Evolutionary conservation across 2,888 invertebrate species (phyloP).

Genomic region (Thalpophila matura): DNA sequence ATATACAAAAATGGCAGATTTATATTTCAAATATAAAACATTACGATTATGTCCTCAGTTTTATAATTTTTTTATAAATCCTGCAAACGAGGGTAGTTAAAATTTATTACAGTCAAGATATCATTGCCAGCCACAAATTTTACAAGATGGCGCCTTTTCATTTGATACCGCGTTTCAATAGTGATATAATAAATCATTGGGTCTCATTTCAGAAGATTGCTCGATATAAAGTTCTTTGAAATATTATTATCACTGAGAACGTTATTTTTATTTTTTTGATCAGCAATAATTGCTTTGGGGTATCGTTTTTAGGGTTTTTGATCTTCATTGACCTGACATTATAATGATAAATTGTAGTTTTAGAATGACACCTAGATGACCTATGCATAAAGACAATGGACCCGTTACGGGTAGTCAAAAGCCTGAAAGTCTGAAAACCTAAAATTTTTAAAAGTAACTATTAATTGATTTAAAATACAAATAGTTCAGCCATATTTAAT

Average conservation of each 20-base stretch:
- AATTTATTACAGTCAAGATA: conserved; percentile 42
- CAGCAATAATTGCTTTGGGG: neutral
- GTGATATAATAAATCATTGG: conserved; percentile 23
- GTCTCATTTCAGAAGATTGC: conserved; percentile 6
- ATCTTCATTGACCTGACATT: neutral
- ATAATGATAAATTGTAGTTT: conserved; percentile 8
- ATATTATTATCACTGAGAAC: neutral
- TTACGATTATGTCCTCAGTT: conserved; percentile 24
- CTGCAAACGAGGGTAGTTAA: conserved; percentile 31
- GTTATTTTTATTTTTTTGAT: conserved; percentile 4
- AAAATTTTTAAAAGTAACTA: neutral
- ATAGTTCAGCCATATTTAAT: too few species aligned
- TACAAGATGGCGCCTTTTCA: conserved; percentile 23
- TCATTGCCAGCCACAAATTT: conserved; percentile 36
- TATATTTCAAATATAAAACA: conserved; percentile 52
- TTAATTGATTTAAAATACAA: too few species aligned
- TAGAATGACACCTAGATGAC: too few species aligned
- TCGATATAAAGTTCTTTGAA: neutral
- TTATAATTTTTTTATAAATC: conserved; percentile 40
- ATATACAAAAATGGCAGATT: conserved; percentile 35
- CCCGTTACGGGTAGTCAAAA: neutral
- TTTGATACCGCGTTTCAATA: conserved; percentile 33
- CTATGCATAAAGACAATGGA: too few species aligned
- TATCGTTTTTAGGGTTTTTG: neutral
- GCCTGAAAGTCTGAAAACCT: neutral